Evolutionary conservation across 64 coral and sea anemone genomes (phyloP).

Genomic region (Anthopleura sola): DNA sequence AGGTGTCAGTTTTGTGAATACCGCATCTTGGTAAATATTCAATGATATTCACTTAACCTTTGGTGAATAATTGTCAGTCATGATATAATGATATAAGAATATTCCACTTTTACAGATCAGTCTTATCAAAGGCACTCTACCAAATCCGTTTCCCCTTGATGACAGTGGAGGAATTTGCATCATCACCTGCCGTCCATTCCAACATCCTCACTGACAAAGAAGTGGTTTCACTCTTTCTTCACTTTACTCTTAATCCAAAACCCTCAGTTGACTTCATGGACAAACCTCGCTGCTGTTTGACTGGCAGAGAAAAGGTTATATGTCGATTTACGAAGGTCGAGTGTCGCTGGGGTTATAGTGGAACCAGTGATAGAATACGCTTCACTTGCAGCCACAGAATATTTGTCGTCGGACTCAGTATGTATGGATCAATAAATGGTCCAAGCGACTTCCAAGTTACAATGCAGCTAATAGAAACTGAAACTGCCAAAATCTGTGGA

Average conservation of each 20-base stretch:
- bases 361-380: slow-evolving; percentile 94
- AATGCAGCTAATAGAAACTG: slow-evolving; percentile 78
- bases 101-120: slow-evolving; percentile 54
- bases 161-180: slow-evolving; percentile 93
- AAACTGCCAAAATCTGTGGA: slow-evolving; percentile 78
- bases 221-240: slow-evolving; percentile 83
- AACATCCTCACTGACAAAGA: slow-evolving; percentile 91
- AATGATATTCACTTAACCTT: no score
- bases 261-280: slow-evolving; percentile 80
- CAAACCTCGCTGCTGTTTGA: slow-evolving; percentile 88
- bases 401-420: slow-evolving; percentile 93
- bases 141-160: slow-evolving; percentile 95
- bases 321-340: slow-evolving; percentile 90
- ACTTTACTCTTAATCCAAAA: slow-evolving; percentile 94
- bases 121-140: slow-evolving; percentile 73
- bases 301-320: slow-evolving; percentile 90
- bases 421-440: slow-evolving; percentile 96
- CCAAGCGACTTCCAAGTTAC: slow-evolving; percentile 93
- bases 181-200: slow-evolving; percentile 66
- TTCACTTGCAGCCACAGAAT: slow-evolving; percentile 81
- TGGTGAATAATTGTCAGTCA: no score
- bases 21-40: no score
- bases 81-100: neutral
- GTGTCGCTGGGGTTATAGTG: slow-evolving; percentile 99
- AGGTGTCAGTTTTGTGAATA: no score